A percentile compares a stretch with the other conserved stretches of the same genome.
Conservation (phyloP, 2,113 vertebrate species). For the Balaeniceps rex region DNA sequence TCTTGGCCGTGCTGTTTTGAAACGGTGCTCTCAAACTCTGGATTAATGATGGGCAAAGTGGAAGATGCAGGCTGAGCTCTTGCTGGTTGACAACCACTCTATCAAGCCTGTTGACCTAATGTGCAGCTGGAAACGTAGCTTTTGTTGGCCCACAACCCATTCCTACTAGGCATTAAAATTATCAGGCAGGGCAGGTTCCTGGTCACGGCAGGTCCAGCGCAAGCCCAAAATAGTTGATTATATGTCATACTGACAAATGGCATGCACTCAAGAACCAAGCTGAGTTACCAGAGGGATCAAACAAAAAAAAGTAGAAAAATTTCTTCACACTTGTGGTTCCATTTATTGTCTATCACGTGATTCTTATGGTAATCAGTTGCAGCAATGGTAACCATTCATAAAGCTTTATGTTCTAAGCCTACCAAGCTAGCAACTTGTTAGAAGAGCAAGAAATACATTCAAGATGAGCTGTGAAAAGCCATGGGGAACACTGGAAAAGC, state of each 20-base stretch:
- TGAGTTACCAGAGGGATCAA: not conserved
- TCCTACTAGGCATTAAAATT: not conserved
- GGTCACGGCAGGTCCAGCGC: not conserved
- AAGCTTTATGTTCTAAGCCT: not conserved
- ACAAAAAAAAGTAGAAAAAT: not conserved
- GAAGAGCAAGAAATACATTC: not conserved
- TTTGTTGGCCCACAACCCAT: not conserved
- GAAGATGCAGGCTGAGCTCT: not conserved
- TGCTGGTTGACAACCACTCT: not conserved
- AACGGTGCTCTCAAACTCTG: not conserved
- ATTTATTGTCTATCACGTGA: not conserved
- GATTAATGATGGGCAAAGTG: not conserved
- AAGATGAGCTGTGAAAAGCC: not conserved
- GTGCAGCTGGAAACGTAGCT: not conserved
- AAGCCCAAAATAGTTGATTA: not conserved
- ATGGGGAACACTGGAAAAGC: not conserved
- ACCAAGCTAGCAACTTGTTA: not conserved
- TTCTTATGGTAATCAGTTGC: not conserved
- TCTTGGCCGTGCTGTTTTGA: not conserved
- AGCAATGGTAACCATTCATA: not conserved
- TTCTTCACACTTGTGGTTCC: not conserved
- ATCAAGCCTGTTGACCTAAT: not conserved
- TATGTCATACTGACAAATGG: not conserved
- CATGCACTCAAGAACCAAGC: not conserved
- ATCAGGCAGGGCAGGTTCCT: not conserved